Percentiles rank a stretch among this genome's conserved stretches.
These are phyloP conservation scores for Phoronis australis DNA, from an alignment of 2,888 invertebrate genomes.

Conservation along the genomic window DNA sequence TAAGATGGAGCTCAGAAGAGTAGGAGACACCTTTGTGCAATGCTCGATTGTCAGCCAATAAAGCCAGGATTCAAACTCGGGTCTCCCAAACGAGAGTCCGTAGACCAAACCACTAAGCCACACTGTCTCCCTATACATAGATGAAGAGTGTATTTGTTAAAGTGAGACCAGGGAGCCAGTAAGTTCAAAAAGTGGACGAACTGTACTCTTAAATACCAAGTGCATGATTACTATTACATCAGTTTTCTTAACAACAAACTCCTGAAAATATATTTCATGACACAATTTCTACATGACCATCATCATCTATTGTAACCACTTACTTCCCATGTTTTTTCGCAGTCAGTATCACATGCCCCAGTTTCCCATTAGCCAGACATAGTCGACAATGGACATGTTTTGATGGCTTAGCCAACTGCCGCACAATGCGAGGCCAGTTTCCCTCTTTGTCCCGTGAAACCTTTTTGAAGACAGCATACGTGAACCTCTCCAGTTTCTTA, in stretches of 20 bases:
- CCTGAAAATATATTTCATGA: too few species aligned
- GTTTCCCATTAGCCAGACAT: constrained; percentile 69
- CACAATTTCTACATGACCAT: too few species aligned
- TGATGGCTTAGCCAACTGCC: constrained; percentile 65
- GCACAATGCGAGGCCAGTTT: constrained; percentile 74
- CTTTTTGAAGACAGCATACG: constrained; percentile 78
- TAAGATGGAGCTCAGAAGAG: too few species aligned
- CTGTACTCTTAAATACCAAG: background rate
- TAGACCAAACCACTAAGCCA: too few species aligned
- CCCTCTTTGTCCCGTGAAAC: constrained; percentile 51
- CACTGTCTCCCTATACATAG: too few species aligned
- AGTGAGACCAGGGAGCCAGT: too few species aligned
- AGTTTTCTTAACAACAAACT: background rate
- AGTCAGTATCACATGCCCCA: constrained; percentile 74
- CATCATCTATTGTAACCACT: constrained; percentile 25
- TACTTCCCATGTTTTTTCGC: constrained; percentile 70
- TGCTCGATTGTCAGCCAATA: too few species aligned
- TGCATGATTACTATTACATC: background rate
- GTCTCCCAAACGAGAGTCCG: too few species aligned
- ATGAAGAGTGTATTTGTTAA: too few species aligned
- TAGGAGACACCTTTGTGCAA: too few species aligned
- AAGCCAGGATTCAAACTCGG: too few species aligned
- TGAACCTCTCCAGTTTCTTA: constrained; percentile 61
- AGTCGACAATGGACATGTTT: constrained; percentile 72
- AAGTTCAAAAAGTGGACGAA: background rate